Evolutionary conservation across 2,113 vertebrate genomes (phyloP).

Genomic region (Acrocephalus arundinaceus): DNA sequence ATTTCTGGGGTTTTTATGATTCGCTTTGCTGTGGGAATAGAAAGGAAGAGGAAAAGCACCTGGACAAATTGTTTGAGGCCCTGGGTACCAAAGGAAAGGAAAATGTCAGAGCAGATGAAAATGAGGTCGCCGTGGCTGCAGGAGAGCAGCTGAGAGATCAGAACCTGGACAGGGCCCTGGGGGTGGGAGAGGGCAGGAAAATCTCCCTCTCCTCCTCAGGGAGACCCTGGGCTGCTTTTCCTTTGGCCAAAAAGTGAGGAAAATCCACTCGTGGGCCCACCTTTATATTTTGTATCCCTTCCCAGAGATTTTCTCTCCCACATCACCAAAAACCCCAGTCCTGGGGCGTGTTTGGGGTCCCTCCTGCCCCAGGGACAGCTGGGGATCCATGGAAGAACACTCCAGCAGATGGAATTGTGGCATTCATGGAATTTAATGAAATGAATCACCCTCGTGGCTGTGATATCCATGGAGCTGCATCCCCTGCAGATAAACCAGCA

Average conservation of each 20-base stretch:
- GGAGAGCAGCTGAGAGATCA: slow-evolving; percentile 23
- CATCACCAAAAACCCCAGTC: background rate
- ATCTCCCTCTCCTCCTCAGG: background rate
- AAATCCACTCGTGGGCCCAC: background rate
- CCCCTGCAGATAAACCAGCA: background rate
- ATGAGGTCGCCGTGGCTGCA: background rate
- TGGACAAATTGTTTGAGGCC: slow-evolving; percentile 46
- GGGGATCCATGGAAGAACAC: accelerated
- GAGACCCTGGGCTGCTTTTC: background rate
- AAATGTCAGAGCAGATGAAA: slow-evolving; percentile 50
- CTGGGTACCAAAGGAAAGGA: slow-evolving; percentile 35
- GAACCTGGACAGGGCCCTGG: background rate
- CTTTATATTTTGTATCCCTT: accelerated
- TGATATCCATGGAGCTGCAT: background rate
- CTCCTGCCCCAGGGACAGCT: background rate
- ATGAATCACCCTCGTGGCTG: background rate
- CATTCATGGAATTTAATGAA: background rate
- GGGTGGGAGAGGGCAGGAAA: background rate
- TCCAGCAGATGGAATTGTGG: background rate
- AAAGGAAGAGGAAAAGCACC: slow-evolving; percentile 37
- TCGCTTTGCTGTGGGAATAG: slow-evolving; percentile 9
- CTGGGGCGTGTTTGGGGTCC: background rate
- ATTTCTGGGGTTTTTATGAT: slow-evolving; percentile 5
- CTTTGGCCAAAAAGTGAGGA: background rate
- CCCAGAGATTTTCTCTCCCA: background rate